phyloP scores from a whole-genome alignment of 1,140 invertebrate genomes.

The Phortica variegata region DNA sequence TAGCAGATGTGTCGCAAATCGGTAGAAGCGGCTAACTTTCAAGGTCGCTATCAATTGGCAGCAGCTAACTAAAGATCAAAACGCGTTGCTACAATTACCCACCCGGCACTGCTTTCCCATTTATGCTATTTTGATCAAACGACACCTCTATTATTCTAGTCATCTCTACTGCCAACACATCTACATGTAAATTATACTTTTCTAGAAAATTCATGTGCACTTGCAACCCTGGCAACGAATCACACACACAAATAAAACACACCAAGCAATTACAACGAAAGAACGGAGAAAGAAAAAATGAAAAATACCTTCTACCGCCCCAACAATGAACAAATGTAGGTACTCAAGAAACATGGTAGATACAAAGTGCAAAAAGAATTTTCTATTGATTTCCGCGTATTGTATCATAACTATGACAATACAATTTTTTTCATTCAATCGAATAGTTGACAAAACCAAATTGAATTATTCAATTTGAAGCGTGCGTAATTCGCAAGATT shows the following conservation, averaged over 20 bases:
- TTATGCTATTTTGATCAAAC: constrained; percentile 28
- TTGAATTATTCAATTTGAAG: constrained; percentile 16
- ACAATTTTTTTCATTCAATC: not conserved
- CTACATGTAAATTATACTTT: constrained; percentile 13
- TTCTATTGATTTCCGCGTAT: not conserved
- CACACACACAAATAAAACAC: constrained; percentile 28
- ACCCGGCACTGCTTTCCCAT: constrained; percentile 24
- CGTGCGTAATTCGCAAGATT: too few relatives aligned
- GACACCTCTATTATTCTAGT: constrained; percentile 16
- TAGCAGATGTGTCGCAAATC: too few relatives aligned
- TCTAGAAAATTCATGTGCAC: constrained; percentile 44
- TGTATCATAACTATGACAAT: not conserved
- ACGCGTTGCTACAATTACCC: constrained; percentile 12
- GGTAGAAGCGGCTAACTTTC: constrained; percentile 13
- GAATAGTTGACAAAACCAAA: constrained; percentile 2
- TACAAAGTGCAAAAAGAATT: constrained; percentile 20
- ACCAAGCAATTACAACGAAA: constrained; percentile 31
- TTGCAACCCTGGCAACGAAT: constrained; percentile 34
- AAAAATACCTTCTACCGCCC: too few relatives aligned
- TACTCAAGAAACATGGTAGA: constrained; percentile 28
- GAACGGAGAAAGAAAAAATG: constrained; percentile 22
- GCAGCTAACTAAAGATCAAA: constrained; percentile 17
- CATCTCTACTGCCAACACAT: constrained; percentile 13
- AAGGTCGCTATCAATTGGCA: too few relatives aligned
- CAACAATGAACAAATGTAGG: constrained; percentile 6